Evolutionary conservation across 2,113 vertebrate genomes (phyloP).

Genomic region (Lagenorhynchus albirostris): DNA sequence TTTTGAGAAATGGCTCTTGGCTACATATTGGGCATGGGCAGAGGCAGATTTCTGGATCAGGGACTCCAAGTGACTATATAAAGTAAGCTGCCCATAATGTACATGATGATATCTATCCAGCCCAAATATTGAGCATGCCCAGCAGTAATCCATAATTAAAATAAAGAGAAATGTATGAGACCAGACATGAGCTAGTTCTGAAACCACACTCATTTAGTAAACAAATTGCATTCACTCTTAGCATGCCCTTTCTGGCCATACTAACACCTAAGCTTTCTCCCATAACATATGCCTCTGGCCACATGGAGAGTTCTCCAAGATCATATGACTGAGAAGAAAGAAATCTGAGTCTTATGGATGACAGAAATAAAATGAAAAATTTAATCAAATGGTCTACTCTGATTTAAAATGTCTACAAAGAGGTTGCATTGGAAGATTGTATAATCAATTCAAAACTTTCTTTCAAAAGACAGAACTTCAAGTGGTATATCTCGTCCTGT

Average conservation of each 20-base stretch:
- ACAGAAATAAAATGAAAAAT: background rate
- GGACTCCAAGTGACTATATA: background rate
- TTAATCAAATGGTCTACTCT: background rate
- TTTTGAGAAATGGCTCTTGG: background rate
- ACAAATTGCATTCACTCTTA: background rate
- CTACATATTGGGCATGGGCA: background rate
- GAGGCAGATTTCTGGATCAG: background rate
- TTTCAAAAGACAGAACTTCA: background rate
- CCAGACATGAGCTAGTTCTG: background rate
- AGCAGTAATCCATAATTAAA: background rate
- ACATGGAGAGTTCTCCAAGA: background rate
- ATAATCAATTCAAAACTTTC: background rate
- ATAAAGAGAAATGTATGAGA: background rate
- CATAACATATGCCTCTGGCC: background rate
- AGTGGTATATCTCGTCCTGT: background rate
- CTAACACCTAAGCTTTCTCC: background rate
- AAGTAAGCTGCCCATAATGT: background rate
- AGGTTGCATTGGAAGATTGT: too few species aligned
- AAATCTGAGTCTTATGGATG: background rate
- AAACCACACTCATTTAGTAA: background rate
- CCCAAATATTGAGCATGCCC: background rate
- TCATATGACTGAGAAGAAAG: background rate
- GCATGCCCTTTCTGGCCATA: background rate
- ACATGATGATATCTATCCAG: background rate
- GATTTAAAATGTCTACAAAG: background rate